Percentiles rank a stretch among this genome's conserved stretches.
These are phyloP conservation scores for Scaptodrosophila latifasciaeformis DNA, from an alignment of 2,888 invertebrate species.

Conservation along the genomic window DNA sequence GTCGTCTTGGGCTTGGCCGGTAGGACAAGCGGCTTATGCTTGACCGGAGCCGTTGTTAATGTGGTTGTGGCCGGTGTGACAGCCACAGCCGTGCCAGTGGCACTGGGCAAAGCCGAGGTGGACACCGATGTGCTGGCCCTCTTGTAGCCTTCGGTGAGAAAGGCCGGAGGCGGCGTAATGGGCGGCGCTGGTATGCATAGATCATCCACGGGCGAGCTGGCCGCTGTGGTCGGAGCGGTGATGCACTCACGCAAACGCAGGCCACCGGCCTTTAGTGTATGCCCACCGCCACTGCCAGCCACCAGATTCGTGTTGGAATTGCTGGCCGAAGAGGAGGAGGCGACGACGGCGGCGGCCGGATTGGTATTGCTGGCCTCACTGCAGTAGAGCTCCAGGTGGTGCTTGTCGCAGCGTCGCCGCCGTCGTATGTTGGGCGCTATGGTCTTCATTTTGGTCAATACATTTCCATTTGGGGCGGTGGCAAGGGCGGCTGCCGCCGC, in stretches of 20 bases:
- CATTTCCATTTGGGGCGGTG: slow-evolving; percentile 33
- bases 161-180: slow-evolving; percentile 82
- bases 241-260: slow-evolving; percentile 52
- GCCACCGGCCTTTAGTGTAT: slow-evolving; percentile 38
- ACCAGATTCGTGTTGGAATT: neutral
- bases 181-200: slow-evolving; percentile 77
- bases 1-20: slow-evolving; percentile 50
- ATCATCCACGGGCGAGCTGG: slow-evolving; percentile 67
- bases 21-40: slow-evolving; percentile 31
- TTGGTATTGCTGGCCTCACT: too few species aligned
- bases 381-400: slow-evolving; percentile 76
- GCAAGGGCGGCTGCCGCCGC: slow-evolving; percentile 22
- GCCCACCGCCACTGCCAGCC: slow-evolving; percentile 12
- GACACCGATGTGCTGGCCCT: slow-evolving; percentile 67
- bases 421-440: slow-evolving; percentile 80
- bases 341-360: slow-evolving; percentile 9
- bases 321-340: neutral
- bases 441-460: slow-evolving; percentile 79
- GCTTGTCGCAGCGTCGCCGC: slow-evolving; percentile 80
- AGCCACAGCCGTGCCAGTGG: slow-evolving; percentile 25
- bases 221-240: slow-evolving; percentile 58
- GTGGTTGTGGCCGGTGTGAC: slow-evolving; percentile 21
- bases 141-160: slow-evolving; percentile 79
- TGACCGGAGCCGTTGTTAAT: neutral
- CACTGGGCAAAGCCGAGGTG: slow-evolving; percentile 56